Conservation (phyloP, 2,113 vertebrate species). For the Entomyzon cyanotis region DNA sequence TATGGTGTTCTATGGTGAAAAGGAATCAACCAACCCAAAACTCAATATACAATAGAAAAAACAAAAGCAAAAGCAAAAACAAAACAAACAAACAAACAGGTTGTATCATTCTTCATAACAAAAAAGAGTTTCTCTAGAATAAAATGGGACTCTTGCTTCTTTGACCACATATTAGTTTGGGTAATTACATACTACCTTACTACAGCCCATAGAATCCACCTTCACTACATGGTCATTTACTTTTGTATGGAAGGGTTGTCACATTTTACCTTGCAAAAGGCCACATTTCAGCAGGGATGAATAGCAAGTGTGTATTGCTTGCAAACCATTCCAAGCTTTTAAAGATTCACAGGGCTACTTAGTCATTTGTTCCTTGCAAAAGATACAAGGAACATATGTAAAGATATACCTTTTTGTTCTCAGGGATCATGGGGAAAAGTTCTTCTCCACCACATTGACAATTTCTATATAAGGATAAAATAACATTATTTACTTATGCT, state of each 20-base stretch:
- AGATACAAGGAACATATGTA: neutral
- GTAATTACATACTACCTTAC: neutral
- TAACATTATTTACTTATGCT: neutral
- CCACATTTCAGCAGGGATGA: neutral
- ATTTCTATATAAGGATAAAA: neutral
- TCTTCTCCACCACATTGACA: neutral
- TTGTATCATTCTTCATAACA: neutral
- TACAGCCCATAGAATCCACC: neutral
- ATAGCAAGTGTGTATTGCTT: neutral
- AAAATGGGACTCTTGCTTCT: neutral
- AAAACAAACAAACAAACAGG: neutral
- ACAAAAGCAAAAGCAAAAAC: rapidly evolving
- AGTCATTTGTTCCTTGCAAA: neutral
- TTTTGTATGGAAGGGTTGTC: rapidly evolving
- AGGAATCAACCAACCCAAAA: neutral
- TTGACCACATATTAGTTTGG: neutral
- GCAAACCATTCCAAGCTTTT: neutral
- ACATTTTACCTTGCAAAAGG: neutral
- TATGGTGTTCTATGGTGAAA: neutral
- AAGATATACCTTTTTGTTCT: neutral
- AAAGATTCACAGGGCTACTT: neutral
- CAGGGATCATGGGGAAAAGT: neutral
- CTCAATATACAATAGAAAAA: neutral
- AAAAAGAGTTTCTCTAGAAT: neutral
- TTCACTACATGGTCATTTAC: neutral